Evolutionary conservation across 2,888 invertebrate genomes (phyloP), one percentile per base, ranked within the genome.

Genomic region (Enoplolaimus lenunculus): DNA sequence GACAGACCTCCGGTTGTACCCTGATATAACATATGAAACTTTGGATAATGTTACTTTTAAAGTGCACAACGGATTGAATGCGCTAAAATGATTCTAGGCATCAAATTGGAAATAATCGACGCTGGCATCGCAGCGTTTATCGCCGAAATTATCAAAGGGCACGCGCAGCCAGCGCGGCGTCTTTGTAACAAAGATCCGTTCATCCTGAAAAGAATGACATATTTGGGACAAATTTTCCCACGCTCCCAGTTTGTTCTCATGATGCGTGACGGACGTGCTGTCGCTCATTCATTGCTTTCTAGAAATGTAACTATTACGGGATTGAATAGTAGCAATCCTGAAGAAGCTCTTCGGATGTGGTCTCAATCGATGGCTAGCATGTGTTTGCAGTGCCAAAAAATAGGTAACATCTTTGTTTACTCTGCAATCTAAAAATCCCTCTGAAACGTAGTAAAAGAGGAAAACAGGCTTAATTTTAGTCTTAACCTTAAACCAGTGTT

Each of bases 181-280:
- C 87, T 97, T 74, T 98, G 98, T 85, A 98, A 98, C 86, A 98
- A 98, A 84, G 98, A 98, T 84, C 98, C 98, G 69, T 88, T 98
- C 76, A 94, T 94, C 71, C 86, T 98, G 76, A 95, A 95, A 84
- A 93, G 93, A 86, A 93, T 93, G 79, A 88, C 89, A 70, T 97
- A 92, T 83, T 88, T 99, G 77, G 87, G 90, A 74, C 90, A 91
- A 81, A 85, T 98, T 73, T 99, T 98, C 84, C 97, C 98, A 65
- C 92, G 93, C 81, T 90, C 94, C 72, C 95, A 95, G 84, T 98
- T 94, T 84, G 86, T 98, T 77, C 91, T 97, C 83, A 94, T 97
- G 93, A 89, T 97, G 77, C 88, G 98, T 74, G 98, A 98, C 82
- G 97, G 97, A 33, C 87, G 98, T 74, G 98, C 97, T 73, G 94